A percentile compares a stretch with the other conserved stretches of the same genome.
Evolutionary conservation across 2,113 vertebrate species (phyloP).

Genomic region (Pterocles burchelli): DNA sequence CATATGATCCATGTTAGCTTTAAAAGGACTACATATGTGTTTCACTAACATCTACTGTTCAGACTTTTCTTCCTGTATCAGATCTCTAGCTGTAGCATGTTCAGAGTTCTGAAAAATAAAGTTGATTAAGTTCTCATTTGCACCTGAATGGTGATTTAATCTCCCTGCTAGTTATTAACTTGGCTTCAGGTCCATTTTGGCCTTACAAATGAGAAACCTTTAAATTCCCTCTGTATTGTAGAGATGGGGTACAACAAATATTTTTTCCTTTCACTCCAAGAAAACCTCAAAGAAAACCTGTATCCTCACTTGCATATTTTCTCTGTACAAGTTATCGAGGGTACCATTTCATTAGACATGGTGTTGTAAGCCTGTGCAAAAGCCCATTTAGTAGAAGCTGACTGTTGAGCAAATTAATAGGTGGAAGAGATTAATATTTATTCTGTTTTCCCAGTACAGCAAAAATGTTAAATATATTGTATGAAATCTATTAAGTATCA

Average conservation of each 20-base stretch:
- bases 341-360: conserved; percentile 43
- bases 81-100: not conserved
- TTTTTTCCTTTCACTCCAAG: not conserved
- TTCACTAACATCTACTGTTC: not conserved
- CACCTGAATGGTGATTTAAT: not conserved
- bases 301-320: not conserved
- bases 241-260: not conserved
- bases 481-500: conserved; percentile 47
- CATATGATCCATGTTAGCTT: not conserved
- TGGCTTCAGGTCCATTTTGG: not conserved
- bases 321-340: not conserved
- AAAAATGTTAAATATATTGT: conserved; percentile 52
- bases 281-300: not conserved
- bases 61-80: not conserved
- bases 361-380: conserved; percentile 29
- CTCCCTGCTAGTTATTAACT: not conserved
- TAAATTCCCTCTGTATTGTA: not conserved
- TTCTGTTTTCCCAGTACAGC: conserved; percentile 31
- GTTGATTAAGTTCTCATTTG: not conserved
- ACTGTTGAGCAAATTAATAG: conserved; percentile 67
- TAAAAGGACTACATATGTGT: not conserved
- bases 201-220: not conserved
- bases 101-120: not conserved
- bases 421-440: conserved; percentile 69
- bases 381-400: conserved; percentile 45